Percentiles rank a stretch among this genome's conserved stretches.
Evolutionary conservation across 2,113 vertebrate species (phyloP).

Genomic region (Nicator chloris): DNA sequence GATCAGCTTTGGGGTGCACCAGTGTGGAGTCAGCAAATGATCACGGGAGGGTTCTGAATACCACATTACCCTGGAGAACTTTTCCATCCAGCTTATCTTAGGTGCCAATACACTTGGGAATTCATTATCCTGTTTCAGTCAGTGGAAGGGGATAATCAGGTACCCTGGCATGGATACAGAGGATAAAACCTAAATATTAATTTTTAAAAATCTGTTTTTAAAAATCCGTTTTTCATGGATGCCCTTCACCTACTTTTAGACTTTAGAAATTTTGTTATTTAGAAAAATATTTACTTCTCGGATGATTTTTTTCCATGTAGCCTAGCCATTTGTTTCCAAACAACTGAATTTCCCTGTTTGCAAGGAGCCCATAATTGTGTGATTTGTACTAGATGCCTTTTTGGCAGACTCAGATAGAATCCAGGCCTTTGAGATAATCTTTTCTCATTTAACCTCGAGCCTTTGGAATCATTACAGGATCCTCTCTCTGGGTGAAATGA

Average conservation of each 20-base stretch:
- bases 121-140: background rate
- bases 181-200: background rate
- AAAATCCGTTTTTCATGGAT: background rate
- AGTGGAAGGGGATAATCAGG: background rate
- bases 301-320: background rate
- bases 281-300: background rate
- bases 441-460: background rate
- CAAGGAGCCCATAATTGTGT: background rate
- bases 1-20: background rate
- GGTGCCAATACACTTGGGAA: background rate
- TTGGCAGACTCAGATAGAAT: background rate
- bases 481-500: background rate
- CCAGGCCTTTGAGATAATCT: background rate
- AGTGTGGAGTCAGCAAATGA: background rate
- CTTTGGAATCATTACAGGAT: background rate
- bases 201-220: background rate
- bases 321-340: background rate
- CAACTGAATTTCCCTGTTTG: background rate
- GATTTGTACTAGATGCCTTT: background rate
- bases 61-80: background rate
- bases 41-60: background rate
- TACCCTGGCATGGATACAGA: background rate
- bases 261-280: background rate
- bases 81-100: background rate
- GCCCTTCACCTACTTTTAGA: background rate